Percentiles rank a stretch among this genome's conserved stretches.
Evolutionary conservation across 2,888 invertebrate species (phyloP).

Genomic region (Netelia virgata): DNA sequence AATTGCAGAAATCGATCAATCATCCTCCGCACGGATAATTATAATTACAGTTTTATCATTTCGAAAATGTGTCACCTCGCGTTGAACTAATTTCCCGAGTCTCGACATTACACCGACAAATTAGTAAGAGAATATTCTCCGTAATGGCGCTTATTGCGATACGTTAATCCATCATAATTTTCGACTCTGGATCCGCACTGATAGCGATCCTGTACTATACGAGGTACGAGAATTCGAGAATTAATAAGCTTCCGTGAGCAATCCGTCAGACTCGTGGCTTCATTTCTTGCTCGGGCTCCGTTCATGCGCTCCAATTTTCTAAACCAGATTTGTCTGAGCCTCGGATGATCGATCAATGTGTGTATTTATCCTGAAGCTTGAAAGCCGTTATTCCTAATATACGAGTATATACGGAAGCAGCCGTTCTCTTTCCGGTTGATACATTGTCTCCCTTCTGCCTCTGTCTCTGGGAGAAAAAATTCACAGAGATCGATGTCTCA

Average conservation of each 20-base stretch:
- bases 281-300: background rate
- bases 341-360: constrained; percentile 41
- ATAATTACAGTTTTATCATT: background rate
- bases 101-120: background rate
- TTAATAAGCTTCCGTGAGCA: constrained; percentile 24
- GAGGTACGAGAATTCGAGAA: background rate
- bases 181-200: background rate
- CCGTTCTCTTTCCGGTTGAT: constrained; percentile 22
- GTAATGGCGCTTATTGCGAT: background rate
- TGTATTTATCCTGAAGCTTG: constrained; percentile 22
- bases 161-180: constrained; percentile 13
- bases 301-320: constrained; percentile 35
- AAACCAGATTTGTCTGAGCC: constrained; percentile 31
- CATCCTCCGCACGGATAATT: background rate
- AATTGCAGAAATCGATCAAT: background rate
- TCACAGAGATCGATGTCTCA: constrained; percentile 18
- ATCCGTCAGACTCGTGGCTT: constrained; percentile 26
- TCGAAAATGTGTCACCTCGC: background rate
- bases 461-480: constrained; percentile 21
- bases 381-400: constrained; percentile 8
- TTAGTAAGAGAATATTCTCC: background rate
- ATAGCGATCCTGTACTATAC: background rate
- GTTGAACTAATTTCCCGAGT: background rate
- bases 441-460: constrained; percentile 16
- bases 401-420: constrained; percentile 16